A percentile compares a stretch with the other conserved stretches of the same genome.
Conservation (phyloP, 1,140 invertebrate species). For the Piezodorus guildinii region DNA sequence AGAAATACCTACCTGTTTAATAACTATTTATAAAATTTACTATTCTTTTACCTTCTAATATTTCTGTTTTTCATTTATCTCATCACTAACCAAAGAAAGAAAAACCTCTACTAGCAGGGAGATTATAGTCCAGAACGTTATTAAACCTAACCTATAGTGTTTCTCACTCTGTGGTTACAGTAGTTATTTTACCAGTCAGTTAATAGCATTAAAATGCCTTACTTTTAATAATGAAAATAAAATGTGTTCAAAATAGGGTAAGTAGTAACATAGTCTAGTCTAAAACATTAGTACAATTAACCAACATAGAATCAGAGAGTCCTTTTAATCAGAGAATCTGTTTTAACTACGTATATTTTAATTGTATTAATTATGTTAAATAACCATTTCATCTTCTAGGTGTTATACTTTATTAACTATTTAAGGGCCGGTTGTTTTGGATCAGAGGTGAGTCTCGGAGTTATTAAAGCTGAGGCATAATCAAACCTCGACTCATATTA, state of each 20-base stretch:
- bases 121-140: not conserved
- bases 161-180: not conserved
- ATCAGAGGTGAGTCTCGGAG: too few species aligned
- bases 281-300: constrained; percentile 18
- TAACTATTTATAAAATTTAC: too few species aligned
- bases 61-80: not conserved
- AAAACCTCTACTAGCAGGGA: not conserved
- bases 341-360: constrained; percentile 2
- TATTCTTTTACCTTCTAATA: not conserved
- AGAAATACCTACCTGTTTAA: not conserved
- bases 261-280: constrained; percentile 21
- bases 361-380: not conserved
- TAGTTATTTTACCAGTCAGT: not conserved
- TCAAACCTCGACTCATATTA: too few species aligned
- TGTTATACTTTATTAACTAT: too few species aligned
- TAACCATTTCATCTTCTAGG: not conserved
- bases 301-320: constrained; percentile 1
- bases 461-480: too few species aligned
- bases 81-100: not conserved
- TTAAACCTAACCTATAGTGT: too few species aligned
- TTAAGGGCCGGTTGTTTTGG: too few species aligned
- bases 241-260: constrained; percentile 17
- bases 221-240: constrained; percentile 1
- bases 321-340: not conserved
- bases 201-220: constrained; percentile 11